phyloP scores from a whole-genome alignment of 2,113 vertebrate species.

The Dipodomys stephensi region DNA sequence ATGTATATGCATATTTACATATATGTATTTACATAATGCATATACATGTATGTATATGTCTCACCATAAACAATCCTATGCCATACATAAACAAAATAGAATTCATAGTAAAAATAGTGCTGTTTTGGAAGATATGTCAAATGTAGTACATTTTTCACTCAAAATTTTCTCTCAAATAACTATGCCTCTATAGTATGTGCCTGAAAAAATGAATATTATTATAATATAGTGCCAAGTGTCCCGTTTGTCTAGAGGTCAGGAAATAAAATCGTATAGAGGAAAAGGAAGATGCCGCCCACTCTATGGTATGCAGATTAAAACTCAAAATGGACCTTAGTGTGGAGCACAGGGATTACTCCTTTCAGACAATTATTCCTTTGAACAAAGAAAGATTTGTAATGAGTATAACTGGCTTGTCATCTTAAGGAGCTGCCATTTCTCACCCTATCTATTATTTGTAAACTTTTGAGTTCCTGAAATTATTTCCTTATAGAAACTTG shows the following conservation, averaged over 20 bases:
- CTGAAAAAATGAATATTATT: not conserved
- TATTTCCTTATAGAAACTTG: not conserved
- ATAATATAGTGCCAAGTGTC: not conserved
- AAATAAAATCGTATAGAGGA: not conserved
- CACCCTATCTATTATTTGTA: not conserved
- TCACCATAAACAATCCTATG: not conserved
- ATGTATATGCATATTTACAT: not conserved
- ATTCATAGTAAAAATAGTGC: not conserved
- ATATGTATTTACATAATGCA: too few relatives aligned
- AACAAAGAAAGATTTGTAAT: not conserved
- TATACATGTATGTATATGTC: not conserved
- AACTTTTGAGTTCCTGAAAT: not conserved
- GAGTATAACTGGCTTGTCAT: not conserved
- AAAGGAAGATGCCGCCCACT: not conserved
- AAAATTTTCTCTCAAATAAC: not conserved
- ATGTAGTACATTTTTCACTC: not conserved
- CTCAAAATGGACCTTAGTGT: not conserved
- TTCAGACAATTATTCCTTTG: not conserved
- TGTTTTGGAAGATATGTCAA: constrained; percentile 13
- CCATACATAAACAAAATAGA: constrained; percentile 22
- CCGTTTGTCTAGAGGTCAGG: not conserved
- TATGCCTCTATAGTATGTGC: not conserved
- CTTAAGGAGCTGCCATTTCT: not conserved
- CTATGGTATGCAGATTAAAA: not conserved
- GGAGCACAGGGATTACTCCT: not conserved